Conservation (phyloP, 92 coral and sea anemone species). For the Micromussa lordhowensis region DNA sequence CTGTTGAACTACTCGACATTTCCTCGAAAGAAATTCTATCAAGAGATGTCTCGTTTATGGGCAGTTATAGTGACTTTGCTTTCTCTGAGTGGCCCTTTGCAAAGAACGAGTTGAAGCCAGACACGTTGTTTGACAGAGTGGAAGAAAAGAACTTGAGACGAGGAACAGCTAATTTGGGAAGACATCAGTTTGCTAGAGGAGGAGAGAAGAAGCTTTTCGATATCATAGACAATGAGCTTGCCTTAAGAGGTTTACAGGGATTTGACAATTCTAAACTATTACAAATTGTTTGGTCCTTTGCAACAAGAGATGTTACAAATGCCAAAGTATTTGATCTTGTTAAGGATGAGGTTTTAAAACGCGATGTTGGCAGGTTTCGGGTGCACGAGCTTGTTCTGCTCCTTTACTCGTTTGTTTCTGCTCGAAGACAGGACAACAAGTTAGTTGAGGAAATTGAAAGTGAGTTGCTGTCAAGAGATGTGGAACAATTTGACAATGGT, state of each 20-base stretch:
- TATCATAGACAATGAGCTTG: background rate
- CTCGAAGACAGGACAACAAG: background rate
- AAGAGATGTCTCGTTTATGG: background rate
- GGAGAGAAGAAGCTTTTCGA: slow-evolving; percentile 5
- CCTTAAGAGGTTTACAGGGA: background rate
- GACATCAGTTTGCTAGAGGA: background rate
- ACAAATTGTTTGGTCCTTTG: slow-evolving; percentile 3
- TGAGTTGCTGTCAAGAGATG: background rate
- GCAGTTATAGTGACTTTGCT: background rate
- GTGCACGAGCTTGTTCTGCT: background rate
- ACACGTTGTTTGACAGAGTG: slow-evolving; percentile 1
- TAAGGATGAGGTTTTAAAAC: background rate
- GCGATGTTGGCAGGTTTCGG: background rate
- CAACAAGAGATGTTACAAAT: background rate
- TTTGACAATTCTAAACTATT: background rate
- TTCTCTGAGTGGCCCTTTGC: slow-evolving; percentile 6
- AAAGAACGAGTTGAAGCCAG: background rate
- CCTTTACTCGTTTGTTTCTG: background rate
- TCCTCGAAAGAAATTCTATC: slow-evolving; percentile 2
- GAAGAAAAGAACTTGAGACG: slow-evolving; percentile 12
- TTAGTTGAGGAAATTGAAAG: background rate
- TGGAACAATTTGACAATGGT: background rate
- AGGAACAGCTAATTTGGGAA: background rate
- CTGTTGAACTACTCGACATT: background rate
- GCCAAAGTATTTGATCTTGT: slow-evolving; percentile 19